Base-by-base conservation (phyloP, 2,797 vertebrate genomes). In the Antennarius maculatus region DNA sequence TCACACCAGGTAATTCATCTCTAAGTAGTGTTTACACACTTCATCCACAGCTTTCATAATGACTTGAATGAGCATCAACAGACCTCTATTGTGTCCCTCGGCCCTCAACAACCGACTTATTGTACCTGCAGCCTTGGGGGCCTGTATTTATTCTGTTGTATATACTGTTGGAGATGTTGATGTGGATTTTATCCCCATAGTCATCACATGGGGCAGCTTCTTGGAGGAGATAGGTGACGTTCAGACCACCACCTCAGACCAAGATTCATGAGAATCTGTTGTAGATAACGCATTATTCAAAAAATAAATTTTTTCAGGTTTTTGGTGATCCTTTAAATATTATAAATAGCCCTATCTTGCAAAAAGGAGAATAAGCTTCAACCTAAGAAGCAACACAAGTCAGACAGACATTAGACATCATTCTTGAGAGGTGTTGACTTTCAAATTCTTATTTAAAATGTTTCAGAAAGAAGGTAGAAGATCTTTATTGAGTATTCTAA, bases 21-120 rank as follows among this genome's bases (percentile, higher is more conserved):
- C 9, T 73, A 86, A 88, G 73, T 89, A 77, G 66, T 88, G 83
- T 89, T 91, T 90, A 82, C 76, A 61, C 54, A 42, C 9, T 58
- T 48, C 23, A 23, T 23, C 23, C 23, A 23, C 23, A 23, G 23
- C 23, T 23, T 23, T 54, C 64, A 78, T 66, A 86, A 69, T 74
- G 79, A 56, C 64, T 80, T 56, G 48, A 68, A 69, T 73, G 65
- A 69, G 51, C 57, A 74, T 71, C 76, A 77, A 83, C 83, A 87
- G 78, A 61, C 60, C 18, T 46, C 43, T 77, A 75, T 77, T 86
- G 77, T 87, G 81, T 79, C 66, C 66, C 56, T 66, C 57, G 70
- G 67, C 48, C 57, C 55, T 80, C 63, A 80, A 23, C 62, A 81
- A 79, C 66, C 61, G 55, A 10, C 41, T 27, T 56, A 34, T 34